Evolutionary conservation across 2,888 invertebrate genomes (phyloP), one percentile per base, ranked within the genome.

Genomic region (Caenorhabditis sp.): DNA sequence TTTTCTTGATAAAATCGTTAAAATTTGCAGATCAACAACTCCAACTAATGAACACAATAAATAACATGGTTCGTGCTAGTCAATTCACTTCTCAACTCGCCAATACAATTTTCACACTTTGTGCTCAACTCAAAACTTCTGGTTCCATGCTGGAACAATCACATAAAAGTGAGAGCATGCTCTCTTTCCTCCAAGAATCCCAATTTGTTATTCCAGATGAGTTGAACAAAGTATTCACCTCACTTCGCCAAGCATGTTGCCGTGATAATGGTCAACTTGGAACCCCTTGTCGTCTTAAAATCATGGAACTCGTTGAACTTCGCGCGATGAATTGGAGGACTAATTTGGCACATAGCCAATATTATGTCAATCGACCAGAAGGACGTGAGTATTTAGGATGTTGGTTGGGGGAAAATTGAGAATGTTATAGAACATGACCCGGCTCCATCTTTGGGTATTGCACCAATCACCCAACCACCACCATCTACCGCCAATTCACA

Each of bases 241-340:
- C 85, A 8, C 68, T 87, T 17, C 79, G 87, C 20, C 87, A 87
- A 59, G 87, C 87, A 7, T 86, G 85, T 70, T 87, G 87, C 63
- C 77, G 87, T 1, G 87, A 87, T 67, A 76, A 78, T 89, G 93
- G 93, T 89, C 92, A 92, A 89, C 90, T 95, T 86, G 94, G 94
- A 88, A 92, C 93, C 88, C 92, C 93, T 89, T 93, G 93, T 86
- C 92, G 79, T 23, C 62, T 80, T 23, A 80, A 80, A 56, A 91
- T 95, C 87, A 92, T 96, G 88, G 95, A 95, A 90, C 91, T 95
- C 77, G 94, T 96, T 85, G 95, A 96, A 90, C 90, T 95, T 88
- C 91, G 95, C 88, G 95, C 95, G 76, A 93, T 93, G 89, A 92
- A 93, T 88, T 95, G 95, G 95, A 92, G 93, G 88, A 92, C 93